Evolutionary conservation across 2,888 invertebrate genomes (phyloP).

Genomic region (Meghimatium bilineatum): DNA sequence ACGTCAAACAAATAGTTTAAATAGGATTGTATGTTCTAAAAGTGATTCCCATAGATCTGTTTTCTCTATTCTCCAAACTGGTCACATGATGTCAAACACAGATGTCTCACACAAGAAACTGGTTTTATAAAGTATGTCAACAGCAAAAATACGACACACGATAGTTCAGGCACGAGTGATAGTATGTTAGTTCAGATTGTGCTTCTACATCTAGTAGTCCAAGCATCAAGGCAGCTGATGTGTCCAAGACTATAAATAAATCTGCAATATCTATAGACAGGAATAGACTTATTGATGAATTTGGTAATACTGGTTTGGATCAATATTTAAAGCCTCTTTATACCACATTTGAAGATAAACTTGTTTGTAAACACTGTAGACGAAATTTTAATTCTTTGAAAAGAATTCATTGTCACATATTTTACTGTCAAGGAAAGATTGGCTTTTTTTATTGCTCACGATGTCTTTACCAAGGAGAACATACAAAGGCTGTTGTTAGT

Average conservation of each 20-base stretch:
- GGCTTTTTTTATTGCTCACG: background rate
- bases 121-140: background rate
- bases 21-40: background rate
- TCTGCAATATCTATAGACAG: background rate
- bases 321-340: background rate
- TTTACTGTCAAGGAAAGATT: background rate
- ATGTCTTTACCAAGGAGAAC: constrained; percentile 10
- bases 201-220: background rate
- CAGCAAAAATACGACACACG: background rate
- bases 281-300: background rate
- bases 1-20: background rate
- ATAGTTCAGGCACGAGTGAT: background rate
- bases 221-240: background rate
- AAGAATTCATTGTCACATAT: background rate
- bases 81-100: background rate
- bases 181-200: background rate
- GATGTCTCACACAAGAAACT: background rate
- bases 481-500: background rate
- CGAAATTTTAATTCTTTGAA: background rate
- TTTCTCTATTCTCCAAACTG: background rate
- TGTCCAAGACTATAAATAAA: background rate
- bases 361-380: constrained; percentile 3
- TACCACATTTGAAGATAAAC: background rate
- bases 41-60: background rate
- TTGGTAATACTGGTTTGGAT: background rate